Base-by-base conservation (phyloP, 2,888 invertebrate species). In the Dermolepida albohirtum region DNA sequence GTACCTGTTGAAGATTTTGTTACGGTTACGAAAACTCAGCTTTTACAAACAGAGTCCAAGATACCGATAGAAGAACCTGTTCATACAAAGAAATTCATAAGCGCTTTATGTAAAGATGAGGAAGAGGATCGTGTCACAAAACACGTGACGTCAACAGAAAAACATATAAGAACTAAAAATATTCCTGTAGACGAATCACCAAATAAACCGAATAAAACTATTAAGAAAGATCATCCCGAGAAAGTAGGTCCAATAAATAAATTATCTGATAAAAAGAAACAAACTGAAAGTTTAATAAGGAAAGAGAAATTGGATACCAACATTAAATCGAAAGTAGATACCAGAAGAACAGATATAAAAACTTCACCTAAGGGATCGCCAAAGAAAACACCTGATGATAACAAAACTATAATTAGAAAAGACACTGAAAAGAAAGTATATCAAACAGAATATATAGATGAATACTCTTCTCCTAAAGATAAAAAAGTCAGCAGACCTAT, bases 31-130 rank as follows among this genome's bases (percentile, higher is more conserved):
- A 55, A 66, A 34, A 47, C 63, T 43, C 54, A 62, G 16, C 41
- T 62, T 11, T 43, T 47, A 29, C 29, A 51, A 41, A 14, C 43
- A 14, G 63, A 62, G 54, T 59, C 59, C 40, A 69, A 68, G n/a
- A 70, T 78, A 34, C 81, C 82, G 11, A 77, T 82, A 12, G 75
- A 79, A 17, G 83, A 83, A 72, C 80, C 81, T 10, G 34, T 78
- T 5, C 70, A 75, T 16, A 75, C 76, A 16, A 81, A 81, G 66
- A 80, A 78, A 71, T 76, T 77, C 66, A 76, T 81, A 41, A 74
- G 72, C 43, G 73, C 73, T 51, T 66, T 80, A 39, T 78, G 80
- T 49, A 73, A 72, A 55, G 81, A 78, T 54, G 81, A 82, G 64
- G 80, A 79, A 68, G 69, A 75, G 27, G 74, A 74, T 41, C 22